phyloP scores from a whole-genome alignment of 2,113 vertebrate genomes.

The Psilopsiagon aurifrons region DNA sequence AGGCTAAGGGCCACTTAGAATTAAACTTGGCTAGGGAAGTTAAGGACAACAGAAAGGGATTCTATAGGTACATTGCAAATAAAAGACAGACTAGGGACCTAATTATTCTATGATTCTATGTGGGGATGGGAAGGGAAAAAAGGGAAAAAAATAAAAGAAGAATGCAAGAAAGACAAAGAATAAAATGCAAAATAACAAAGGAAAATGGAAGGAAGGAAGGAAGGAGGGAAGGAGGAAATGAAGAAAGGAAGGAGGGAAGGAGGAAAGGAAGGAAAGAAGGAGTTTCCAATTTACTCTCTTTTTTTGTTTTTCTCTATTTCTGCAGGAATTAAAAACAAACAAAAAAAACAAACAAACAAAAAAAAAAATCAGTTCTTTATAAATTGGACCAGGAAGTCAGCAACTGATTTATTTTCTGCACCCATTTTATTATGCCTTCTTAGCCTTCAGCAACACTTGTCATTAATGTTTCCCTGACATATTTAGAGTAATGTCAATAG shows the following conservation, averaged over 20 bases:
- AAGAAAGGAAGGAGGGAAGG: too few relatives aligned
- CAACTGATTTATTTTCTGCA: fast-evolving
- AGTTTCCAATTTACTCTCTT: background rate
- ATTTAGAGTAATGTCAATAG: background rate
- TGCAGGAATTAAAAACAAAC: background rate
- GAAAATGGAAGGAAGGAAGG: background rate
- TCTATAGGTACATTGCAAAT: too few relatives aligned
- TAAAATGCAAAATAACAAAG: background rate
- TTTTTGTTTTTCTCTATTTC: background rate
- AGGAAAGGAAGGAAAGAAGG: too few relatives aligned
- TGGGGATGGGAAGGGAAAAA: background rate
- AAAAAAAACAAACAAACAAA: background rate
- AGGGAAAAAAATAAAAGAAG: background rate
- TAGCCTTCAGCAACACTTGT: background rate
- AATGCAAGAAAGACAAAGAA: background rate
- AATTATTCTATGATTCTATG: too few relatives aligned
- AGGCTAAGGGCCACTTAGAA: too few relatives aligned
- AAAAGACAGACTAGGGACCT: too few relatives aligned
- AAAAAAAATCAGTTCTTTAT: fast-evolving
- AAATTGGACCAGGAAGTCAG: background rate
- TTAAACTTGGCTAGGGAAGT: too few relatives aligned
- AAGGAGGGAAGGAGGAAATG: too few relatives aligned
- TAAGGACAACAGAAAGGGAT: too few relatives aligned
- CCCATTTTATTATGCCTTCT: background rate
- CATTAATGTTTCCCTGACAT: background rate